Percentiles rank a stretch among this genome's conserved stretches.
Conservation (phyloP, 2,113 vertebrate species). For the Notothenia rossii region DNA sequence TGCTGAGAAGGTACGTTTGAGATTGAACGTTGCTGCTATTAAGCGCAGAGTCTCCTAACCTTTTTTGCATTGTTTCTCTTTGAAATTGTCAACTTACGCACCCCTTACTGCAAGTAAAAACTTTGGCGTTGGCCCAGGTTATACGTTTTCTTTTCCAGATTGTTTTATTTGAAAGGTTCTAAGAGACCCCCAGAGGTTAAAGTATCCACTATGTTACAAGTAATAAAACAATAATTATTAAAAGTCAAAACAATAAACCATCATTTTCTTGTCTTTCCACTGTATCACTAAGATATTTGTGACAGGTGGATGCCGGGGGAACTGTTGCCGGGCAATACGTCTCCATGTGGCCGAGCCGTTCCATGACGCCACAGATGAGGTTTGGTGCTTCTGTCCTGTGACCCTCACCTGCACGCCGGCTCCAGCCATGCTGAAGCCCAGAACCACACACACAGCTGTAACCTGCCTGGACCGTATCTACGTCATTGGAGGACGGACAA, state of each 20-base stretch:
- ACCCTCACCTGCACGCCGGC: slow-evolving; percentile 86
- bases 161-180: too few relatives aligned
- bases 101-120: background rate
- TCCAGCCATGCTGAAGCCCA: slow-evolving; percentile 91
- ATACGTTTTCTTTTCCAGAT: background rate
- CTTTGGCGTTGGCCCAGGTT: background rate
- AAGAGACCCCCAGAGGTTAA: background rate
- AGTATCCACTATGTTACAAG: background rate
- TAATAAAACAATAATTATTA: too few relatives aligned
- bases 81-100: background rate
- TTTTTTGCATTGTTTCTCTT: background rate
- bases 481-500: slow-evolving; percentile 94
- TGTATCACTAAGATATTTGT: slow-evolving; percentile 86
- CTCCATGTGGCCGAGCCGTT: slow-evolving; percentile 91
- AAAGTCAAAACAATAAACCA: background rate
- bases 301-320: slow-evolving; percentile 93
- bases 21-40: background rate
- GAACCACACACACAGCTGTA: slow-evolving; percentile 95
- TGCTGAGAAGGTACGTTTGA: slow-evolving; percentile 87
- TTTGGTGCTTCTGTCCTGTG: slow-evolving; percentile 95
- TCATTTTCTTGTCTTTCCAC: background rate
- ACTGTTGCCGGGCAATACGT: slow-evolving; percentile 90
- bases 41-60: background rate
- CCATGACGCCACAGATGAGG: slow-evolving; percentile 93
- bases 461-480: slow-evolving; percentile 90